These are phyloP conservation scores for Vulpes lagopus DNA, from an alignment of 2,113 vertebrate species.

Conservation along the genomic window DNA sequence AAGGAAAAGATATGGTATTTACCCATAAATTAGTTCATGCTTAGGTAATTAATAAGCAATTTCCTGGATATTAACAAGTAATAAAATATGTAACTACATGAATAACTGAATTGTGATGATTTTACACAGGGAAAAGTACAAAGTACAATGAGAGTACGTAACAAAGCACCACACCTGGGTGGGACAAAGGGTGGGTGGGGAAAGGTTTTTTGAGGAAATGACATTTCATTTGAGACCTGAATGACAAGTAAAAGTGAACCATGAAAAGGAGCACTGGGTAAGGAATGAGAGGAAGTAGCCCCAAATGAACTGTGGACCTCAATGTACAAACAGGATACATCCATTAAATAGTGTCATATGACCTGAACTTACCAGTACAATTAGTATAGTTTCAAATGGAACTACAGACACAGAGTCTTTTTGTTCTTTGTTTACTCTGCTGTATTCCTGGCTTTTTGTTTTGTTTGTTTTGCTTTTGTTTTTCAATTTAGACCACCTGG, in stretches of 20 bases:
- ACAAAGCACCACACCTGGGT: neutral
- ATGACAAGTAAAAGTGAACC: neutral
- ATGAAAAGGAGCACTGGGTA: neutral
- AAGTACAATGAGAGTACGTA: neutral
- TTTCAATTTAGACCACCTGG: neutral
- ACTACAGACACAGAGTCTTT: neutral
- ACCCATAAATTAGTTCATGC: neutral
- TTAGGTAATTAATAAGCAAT: neutral
- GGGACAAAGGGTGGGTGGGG: neutral
- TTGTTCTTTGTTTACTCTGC: neutral
- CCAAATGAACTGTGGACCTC: neutral
- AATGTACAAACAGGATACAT: neutral
- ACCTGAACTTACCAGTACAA: too few species aligned
- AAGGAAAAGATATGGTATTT: neutral
- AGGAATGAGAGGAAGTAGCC: neutral
- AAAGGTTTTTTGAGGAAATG: neutral
- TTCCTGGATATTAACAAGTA: neutral
- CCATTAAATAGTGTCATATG: neutral
- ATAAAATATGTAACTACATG: neutral
- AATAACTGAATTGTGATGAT: neutral
- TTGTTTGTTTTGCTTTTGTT: neutral
- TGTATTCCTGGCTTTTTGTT: neutral
- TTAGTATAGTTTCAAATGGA: neutral
- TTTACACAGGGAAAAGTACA: neutral
- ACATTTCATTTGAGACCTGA: neutral